Percentiles rank a stretch among this genome's conserved stretches.
phyloP scores from a whole-genome alignment of 2,797 vertebrate genomes.

The Taenioides sp. region DNA sequence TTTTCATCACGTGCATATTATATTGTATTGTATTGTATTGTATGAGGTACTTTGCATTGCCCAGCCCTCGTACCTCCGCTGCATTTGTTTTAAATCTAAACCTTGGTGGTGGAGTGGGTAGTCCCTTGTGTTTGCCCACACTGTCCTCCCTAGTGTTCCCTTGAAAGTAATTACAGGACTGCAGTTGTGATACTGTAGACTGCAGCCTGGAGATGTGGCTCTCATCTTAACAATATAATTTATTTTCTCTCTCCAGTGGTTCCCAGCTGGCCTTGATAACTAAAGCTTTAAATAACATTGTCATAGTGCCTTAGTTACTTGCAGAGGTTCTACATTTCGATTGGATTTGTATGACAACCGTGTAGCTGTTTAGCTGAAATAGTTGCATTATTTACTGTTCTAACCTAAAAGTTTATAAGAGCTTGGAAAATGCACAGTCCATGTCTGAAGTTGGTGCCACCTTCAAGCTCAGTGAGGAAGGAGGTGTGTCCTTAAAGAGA shows the following conservation, averaged over 20 bases:
- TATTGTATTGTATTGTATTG: no score
- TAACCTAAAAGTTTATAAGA: not conserved
- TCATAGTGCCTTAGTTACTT: slow-evolving; percentile 27
- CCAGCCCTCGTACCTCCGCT: no score
- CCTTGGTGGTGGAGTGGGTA: slow-evolving; percentile 8
- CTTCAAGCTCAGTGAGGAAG: slow-evolving; percentile 48
- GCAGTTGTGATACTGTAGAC: slow-evolving; percentile 19
- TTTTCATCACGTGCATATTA: no score
- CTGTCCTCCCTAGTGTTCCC: slow-evolving; percentile 21
- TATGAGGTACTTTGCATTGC: no score
- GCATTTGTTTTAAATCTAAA: not conserved
- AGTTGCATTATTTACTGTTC: not conserved
- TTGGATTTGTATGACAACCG: slow-evolving; percentile 20
- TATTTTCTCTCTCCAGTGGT: slow-evolving; percentile 35
- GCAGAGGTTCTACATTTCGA: slow-evolving; percentile 16
- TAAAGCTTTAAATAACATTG: slow-evolving; percentile 36
- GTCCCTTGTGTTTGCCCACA: slow-evolving; percentile 6
- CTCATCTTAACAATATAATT: slow-evolving; percentile 44
- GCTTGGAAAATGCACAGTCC: not conserved
- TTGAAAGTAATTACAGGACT: slow-evolving; percentile 43
- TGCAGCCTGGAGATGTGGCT: slow-evolving; percentile 27
- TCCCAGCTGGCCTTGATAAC: slow-evolving; percentile 48
- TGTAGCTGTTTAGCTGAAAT: slow-evolving; percentile 20
- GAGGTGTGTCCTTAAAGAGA: slow-evolving; percentile 54
- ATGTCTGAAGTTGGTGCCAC: slow-evolving; percentile 27